Base-by-base conservation (phyloP, 2,888 invertebrate species). In the Thymelicus lineola region DNA sequence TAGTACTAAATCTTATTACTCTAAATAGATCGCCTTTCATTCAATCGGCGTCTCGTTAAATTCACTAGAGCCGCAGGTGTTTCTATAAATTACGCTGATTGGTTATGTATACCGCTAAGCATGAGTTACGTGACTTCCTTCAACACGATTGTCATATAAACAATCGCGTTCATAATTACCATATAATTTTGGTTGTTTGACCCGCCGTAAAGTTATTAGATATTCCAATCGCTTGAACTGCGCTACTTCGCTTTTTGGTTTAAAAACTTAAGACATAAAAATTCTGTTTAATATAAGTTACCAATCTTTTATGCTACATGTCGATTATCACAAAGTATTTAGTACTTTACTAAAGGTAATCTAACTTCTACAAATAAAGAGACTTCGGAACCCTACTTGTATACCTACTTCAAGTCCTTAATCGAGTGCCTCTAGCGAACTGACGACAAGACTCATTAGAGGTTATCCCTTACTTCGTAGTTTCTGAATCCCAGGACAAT, bases 391-490 rank as follows among this genome's bases (percentile, higher is more conserved):
- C 48, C 38, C 60, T 48, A 46, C 46, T 48, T 60, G 53, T 28
- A 53, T 36, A 45, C n/a, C n/a, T n/a, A n/a, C 28, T 60, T 45
- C 46, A 74, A 80, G 69, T 77, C 79, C 81, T 82, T 86, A 86
- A 86, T 86, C 81, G 77, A 78, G 82, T 83, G 9, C 87, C 85
- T 82, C 77, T 76, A 74, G 75, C 74, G 76, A 86, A 87, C 83
- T 84, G 82, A 79, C 80, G 82, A 86, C 86, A 88, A 89, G 80
- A 86, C 83, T 85, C 87, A 90, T 90, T 88, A 81, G 79, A 76
- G 79, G 80, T 79, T 78, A 83, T 82, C 84, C 82, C 85, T 82
- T 84, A 85, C 78, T 79, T 84, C 84, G 81, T 80, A 81, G 81
- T 78, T 79, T 75, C 75, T 76, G 76, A 83, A 81, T 85, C 86